Evolutionary conservation across 2,888 invertebrate genomes (phyloP).

Genomic region (Escarpia spicata): DNA sequence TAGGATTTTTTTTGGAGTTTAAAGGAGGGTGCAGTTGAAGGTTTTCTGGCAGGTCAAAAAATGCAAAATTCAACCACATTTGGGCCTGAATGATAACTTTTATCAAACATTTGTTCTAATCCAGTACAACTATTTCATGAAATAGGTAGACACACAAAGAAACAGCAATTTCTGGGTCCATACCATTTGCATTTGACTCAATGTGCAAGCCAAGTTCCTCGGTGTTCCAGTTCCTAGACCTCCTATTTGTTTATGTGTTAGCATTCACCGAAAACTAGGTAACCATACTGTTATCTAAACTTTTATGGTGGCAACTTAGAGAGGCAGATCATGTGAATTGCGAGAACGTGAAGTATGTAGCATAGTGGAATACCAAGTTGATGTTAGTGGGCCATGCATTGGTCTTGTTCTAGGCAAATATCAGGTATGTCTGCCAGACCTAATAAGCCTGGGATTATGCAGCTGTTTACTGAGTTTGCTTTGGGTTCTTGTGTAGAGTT

Average conservation of each 20-base stretch:
- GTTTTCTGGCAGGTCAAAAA: too few species aligned
- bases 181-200: not conserved
- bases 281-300: constrained; percentile 3
- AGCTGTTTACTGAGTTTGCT: not conserved
- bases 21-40: too few species aligned
- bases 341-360: not conserved
- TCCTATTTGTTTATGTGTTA: not conserved
- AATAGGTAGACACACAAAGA: not conserved
- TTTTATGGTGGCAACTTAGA: not conserved
- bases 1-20: too few species aligned
- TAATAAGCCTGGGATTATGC: not conserved
- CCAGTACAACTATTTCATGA: not conserved
- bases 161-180: not conserved
- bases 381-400: not conserved
- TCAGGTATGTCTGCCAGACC: not conserved
- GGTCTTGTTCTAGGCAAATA: not conserved
- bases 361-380: not conserved
- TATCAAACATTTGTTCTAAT: not conserved
- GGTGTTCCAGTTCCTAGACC: not conserved
- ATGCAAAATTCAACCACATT: too few species aligned
- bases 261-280: not conserved
- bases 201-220: too few species aligned
- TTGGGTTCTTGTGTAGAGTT: not conserved
- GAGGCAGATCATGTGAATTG: not conserved
- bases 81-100: too few species aligned